These are phyloP conservation scores for Pollenia amentaria DNA, from an alignment of 2,888 invertebrate genomes.

Conservation along the genomic window DNA sequence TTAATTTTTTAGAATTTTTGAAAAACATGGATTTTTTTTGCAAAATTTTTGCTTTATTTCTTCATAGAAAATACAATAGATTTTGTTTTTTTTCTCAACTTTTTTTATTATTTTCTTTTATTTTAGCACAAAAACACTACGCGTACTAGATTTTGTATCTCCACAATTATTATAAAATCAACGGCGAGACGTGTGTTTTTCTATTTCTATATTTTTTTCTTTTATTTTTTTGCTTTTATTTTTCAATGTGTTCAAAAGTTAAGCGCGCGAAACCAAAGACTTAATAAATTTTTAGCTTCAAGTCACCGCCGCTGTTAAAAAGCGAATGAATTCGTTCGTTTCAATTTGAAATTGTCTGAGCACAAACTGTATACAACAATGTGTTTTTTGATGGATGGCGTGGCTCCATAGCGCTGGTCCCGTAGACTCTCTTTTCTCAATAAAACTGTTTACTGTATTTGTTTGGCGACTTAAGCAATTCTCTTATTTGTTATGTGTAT, in stretches of 20 bases:
- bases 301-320: slow-evolving; percentile 80
- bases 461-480: neutral
- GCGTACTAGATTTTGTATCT: slow-evolving; percentile 52
- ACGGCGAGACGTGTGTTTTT: slow-evolving; percentile 64
- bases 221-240: slow-evolving; percentile 54
- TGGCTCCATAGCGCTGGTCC: slow-evolving; percentile 20
- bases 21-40: slow-evolving; percentile 57
- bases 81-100: slow-evolving; percentile 39
- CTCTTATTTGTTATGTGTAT: slow-evolving; percentile 29
- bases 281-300: slow-evolving; percentile 60
- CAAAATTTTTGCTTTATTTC: slow-evolving; percentile 27
- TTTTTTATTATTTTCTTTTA: neutral
- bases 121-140: slow-evolving; percentile 62
- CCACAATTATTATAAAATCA: slow-evolving; percentile 59
- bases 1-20: slow-evolving; percentile 12
- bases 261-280: slow-evolving; percentile 60
- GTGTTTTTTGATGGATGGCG: slow-evolving; percentile 15
- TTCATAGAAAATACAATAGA: slow-evolving; percentile 49
- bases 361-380: slow-evolving; percentile 1
- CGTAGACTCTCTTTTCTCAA: neutral
- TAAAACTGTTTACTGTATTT: neutral
- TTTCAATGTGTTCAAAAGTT: slow-evolving; percentile 52
- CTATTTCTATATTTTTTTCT: slow-evolving; percentile 40
- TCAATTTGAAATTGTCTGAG: slow-evolving; percentile 48
- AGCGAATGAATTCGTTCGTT: slow-evolving; percentile 77